A percentile compares a stretch with the other conserved stretches of the same genome.
Conservation (phyloP, 1,140 invertebrate species). For the Tetramorium alpestre region DNA sequence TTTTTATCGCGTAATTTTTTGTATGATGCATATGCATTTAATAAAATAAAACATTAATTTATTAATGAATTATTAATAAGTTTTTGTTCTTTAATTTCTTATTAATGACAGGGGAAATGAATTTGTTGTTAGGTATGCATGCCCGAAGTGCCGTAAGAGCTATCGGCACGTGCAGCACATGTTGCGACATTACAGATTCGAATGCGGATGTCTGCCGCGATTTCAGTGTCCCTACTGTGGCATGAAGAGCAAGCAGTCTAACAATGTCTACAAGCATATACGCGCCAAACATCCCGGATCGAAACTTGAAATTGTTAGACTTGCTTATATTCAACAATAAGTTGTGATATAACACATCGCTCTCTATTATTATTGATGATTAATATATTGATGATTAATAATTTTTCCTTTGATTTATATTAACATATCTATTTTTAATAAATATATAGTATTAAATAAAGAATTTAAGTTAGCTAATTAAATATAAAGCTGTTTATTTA, state of each 20-base stretch:
- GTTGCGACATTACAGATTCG: conserved; percentile 87
- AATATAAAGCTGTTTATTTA: not conserved
- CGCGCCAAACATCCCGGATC: conserved; percentile 72
- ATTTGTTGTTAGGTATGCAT: conserved; percentile 64
- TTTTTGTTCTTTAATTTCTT: not conserved
- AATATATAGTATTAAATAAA: not conserved
- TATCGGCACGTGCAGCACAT: conserved; percentile 81
- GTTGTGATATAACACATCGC: not conserved
- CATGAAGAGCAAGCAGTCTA: conserved; percentile 75
- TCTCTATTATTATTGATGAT: not conserved
- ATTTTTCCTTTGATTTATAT: not conserved
- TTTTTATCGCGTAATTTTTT: not conserved
- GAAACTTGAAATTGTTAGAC: conserved; percentile 45
- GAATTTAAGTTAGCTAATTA: not conserved
- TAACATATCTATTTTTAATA: conserved; percentile 7
- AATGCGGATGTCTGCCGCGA: conserved; percentile 89
- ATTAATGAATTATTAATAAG: not conserved
- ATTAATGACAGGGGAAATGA: not conserved
- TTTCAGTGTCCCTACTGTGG: conserved; percentile 87
- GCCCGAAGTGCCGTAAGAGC: conserved; percentile 78
- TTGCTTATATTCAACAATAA: conserved; percentile 43
- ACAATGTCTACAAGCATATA: conserved; percentile 79
- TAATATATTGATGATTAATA: not conserved
- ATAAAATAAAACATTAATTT: conserved; percentile 1
- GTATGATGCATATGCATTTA: not conserved